Conservation (phyloP, 2,888 invertebrate species). For the Sylvicola cinctus region DNA sequence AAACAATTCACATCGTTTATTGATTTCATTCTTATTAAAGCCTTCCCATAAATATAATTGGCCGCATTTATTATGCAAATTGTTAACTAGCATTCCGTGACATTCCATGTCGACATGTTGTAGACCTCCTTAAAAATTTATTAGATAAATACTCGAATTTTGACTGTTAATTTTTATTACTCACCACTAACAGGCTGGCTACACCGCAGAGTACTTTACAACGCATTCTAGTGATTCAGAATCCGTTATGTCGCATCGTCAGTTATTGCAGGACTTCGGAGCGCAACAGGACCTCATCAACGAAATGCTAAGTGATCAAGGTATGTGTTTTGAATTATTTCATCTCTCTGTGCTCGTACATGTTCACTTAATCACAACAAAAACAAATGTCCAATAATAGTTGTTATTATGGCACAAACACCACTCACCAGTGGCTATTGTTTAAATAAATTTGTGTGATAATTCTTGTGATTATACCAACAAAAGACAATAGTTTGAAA, state of each 20-base stretch:
- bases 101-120: no score
- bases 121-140: no score
- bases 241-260: conserved; percentile 31
- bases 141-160: no score
- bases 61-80: conserved; percentile 2
- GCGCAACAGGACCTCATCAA: conserved; percentile 42
- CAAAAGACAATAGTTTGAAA: not conserved
- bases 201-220: no score
- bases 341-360: not conserved
- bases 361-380: not conserved
- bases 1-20: conserved; percentile 14
- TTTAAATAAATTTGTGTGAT: not conserved
- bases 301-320: conserved; percentile 57
- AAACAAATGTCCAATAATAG: not conserved
- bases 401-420: not conserved
- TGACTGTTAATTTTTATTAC: no score
- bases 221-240: no score
- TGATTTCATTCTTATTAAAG: not conserved
- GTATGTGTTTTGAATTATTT: conserved; percentile 25
- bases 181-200: no score
- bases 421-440: not conserved
- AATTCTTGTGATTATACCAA: not conserved
- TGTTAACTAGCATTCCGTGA: no score
- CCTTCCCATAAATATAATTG: conserved; percentile 4
- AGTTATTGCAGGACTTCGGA: conserved; percentile 45